phyloP scores from a whole-genome alignment of 2,113 vertebrate species.

The Chaetops frenatus region DNA sequence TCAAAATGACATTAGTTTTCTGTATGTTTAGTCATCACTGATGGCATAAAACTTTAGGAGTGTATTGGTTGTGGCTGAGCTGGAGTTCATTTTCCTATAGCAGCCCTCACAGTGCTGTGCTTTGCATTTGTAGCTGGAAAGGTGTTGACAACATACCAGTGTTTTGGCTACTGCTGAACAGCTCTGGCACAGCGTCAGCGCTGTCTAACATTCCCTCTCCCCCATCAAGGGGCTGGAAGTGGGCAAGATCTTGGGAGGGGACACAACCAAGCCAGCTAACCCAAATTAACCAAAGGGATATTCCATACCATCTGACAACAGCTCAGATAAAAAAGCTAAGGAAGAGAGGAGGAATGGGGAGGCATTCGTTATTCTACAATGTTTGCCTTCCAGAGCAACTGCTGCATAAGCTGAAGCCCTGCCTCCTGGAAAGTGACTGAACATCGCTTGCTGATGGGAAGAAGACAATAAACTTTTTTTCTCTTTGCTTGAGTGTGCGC shows the following conservation, averaged over 20 bases:
- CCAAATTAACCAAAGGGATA: background rate
- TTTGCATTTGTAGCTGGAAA: background rate
- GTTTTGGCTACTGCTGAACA: background rate
- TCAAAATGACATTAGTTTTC: background rate
- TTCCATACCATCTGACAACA: background rate
- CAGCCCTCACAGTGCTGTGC: background rate
- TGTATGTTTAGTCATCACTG: background rate
- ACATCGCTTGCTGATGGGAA: background rate
- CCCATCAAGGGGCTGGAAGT: background rate
- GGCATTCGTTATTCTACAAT: background rate
- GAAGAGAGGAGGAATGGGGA: background rate
- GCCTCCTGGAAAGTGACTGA: background rate
- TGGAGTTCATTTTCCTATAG: background rate
- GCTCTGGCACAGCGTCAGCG: accelerated
- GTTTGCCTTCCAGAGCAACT: background rate
- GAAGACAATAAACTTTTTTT: background rate
- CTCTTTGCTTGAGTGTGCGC: background rate
- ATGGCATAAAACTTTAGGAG: background rate
- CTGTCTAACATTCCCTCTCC: background rate
- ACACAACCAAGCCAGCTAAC: background rate
- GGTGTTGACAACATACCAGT: background rate
- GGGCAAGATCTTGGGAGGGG: background rate
- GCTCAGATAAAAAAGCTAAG: background rate
- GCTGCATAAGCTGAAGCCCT: background rate
- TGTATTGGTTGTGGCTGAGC: background rate